Evolutionary conservation across 2,113 vertebrate species (phyloP), one percentile per base, ranked within the genome.

Genomic region (Probosciger aterrimus): DNA sequence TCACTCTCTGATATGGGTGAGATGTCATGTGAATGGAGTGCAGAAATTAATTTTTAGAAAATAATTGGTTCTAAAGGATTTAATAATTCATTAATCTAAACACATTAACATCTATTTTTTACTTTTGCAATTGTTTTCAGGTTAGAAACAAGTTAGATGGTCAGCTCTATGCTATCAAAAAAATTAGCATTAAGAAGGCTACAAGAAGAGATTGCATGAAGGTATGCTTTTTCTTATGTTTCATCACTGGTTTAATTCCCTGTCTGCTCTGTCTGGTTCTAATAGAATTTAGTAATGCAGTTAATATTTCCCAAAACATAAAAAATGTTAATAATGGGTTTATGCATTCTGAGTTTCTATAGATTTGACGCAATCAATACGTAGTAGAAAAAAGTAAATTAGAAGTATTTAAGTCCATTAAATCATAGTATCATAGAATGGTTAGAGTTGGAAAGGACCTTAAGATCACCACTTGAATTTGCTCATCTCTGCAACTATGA

Each of bases 101-200:
- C 10, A 31, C 4, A 11, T 20, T 60, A 71, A 65, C 27, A 65
- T 55, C 33, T 92, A 3, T 55, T 76, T 85, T 46, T 70, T 85
- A 12, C 9, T 80, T 3, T 67, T 73, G 33, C 10, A 62, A 94
- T 92, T 49, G 9, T 63, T 98, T 98, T 73, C 92, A 99, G 99
- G 99, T 99, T 82, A 97, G 97, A 91, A 99, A 99, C 97, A 99
- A 99, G 97, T 97, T 99, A 79, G 99, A 99, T 97, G 99, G 99
- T 44, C 99, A 99, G 86, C 96, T 96, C 93, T 99, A 99, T 83
- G 99, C 99, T 37, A 98, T 99, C 95, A 99, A 99, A 97, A 99
- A 99, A 97, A 99, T 99, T 91, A 98, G 98, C 37, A 99, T 99
- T 90, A 99, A 98, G 96, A 98, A 99, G 78, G 98, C 99, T 84